Percentiles rank a stretch among this genome's conserved stretches.
phyloP scores from a whole-genome alignment of 92 coral and sea anemone species.

The Bergia puertoricense region DNA sequence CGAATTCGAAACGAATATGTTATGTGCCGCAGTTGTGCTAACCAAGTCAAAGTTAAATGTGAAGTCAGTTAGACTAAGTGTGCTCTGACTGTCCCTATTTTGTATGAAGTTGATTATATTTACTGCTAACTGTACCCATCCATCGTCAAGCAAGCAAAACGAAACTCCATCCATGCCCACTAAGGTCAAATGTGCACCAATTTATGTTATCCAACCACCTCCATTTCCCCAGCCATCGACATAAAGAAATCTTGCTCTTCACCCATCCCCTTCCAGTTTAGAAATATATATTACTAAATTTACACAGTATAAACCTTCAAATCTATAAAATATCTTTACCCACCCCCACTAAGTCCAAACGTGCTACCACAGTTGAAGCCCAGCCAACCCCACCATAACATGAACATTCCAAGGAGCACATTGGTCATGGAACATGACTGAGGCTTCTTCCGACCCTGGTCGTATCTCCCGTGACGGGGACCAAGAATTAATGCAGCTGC shows the following conservation, averaged over 20 bases:
- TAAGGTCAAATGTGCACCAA: not conserved
- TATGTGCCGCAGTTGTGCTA: too few species aligned
- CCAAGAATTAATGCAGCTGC: slow-evolving; percentile 80
- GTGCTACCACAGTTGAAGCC: slow-evolving; percentile 97
- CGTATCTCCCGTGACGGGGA: slow-evolving; percentile 79
- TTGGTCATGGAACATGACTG: slow-evolving; percentile 73
- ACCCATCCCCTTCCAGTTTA: not conserved
- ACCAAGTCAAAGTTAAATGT: too few species aligned
- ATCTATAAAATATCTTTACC: slow-evolving; percentile 56
- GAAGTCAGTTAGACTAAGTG: too few species aligned
- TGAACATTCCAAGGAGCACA: slow-evolving; percentile 85
- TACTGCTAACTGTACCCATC: too few species aligned
- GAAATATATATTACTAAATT: too few species aligned
- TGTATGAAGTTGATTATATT: too few species aligned
- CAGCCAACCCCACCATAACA: slow-evolving; percentile 98
- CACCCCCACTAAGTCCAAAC: slow-evolving; percentile 87
- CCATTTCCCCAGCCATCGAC: not conserved
- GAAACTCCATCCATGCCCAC: not conserved
- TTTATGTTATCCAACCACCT: not conserved
- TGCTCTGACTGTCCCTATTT: too few species aligned
- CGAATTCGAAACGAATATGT: too few species aligned
- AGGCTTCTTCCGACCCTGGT: slow-evolving; percentile 41
- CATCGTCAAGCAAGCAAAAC: not conserved
- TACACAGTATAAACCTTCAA: not conserved
- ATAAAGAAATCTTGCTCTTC: too few species aligned